Percentiles rank a stretch among this genome's conserved stretches.
Evolutionary conservation across 2,113 vertebrate genomes (phyloP).

Genomic region (Phyllostomus discolor): DNA sequence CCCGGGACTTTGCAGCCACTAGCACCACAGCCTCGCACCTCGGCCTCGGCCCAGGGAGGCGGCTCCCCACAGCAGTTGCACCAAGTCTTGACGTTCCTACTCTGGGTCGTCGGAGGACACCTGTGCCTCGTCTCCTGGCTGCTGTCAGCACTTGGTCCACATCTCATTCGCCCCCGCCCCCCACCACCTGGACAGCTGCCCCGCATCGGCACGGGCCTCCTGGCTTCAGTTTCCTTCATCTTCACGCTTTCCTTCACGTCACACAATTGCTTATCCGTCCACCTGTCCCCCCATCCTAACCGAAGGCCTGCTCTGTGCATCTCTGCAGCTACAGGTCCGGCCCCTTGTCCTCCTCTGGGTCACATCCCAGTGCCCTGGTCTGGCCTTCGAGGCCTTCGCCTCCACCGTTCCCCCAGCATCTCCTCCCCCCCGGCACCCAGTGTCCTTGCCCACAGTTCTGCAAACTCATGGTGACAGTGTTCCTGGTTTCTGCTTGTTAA

Average conservation of each 20-base stretch:
- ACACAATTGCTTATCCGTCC: fast-evolving
- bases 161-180: background rate
- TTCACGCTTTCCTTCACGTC: background rate
- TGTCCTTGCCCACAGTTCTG: background rate
- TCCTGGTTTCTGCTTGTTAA: background rate
- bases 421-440: background rate
- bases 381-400: background rate
- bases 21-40: fast-evolving
- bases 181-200: background rate
- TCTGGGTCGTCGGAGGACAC: background rate
- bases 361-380: background rate
- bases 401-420: too few species aligned
- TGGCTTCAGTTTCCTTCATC: background rate
- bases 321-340: too few species aligned
- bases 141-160: background rate
- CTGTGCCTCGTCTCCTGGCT: background rate
- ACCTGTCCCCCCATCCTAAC: background rate
- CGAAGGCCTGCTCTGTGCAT: fast-evolving
- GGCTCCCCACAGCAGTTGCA: background rate
- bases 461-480: background rate
- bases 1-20: background rate
- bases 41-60: background rate
- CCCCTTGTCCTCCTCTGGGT: background rate
- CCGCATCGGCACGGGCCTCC: background rate
- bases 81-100: background rate